Evolutionary conservation across 2,888 invertebrate species (phyloP), one percentile per base, ranked within the genome.

Genomic region (Agriopis aurantiaria): DNA sequence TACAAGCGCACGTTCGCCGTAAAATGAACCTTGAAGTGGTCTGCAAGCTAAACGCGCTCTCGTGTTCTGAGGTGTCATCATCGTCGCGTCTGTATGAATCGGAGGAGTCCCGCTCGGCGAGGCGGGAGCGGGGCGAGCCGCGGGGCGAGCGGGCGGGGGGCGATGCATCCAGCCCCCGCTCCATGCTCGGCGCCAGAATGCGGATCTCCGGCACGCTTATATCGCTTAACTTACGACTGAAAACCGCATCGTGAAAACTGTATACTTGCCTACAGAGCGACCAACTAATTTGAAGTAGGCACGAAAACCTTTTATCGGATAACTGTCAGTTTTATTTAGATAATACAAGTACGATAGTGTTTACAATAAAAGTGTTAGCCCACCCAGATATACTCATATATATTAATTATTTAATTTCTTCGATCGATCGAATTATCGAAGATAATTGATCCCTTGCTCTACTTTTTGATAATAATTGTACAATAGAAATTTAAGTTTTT

Each of bases 181-280:
- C 97, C 95, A 97, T 95, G 91, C 97, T 97, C 82, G 97, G 97
- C 88, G 97, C 97, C 95, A 97, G 95, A 85, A 97, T 96, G 86
- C 97, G 96, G 87, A 97, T 97, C 95, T 97, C 97, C 78, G 97
- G 97, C 80, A 97, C 96, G 92, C 96, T 95, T 95, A 96, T 95
- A 89, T 96, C 95, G 95, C 96, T 96, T 95, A 95, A 95, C 94
- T 96, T 96, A 94, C 95, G 96, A 95, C 96, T 96, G 94, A 82
- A 89, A 89, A 91, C 78, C 69, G 88, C 81, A 85, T 80, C 81
- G 77, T 65, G 46, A 58, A 11, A 8, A 33, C 56, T 65, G 46
- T 60, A 57, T 33, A 33, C 33, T 33, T 33, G 33, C 33, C 33
- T 51, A 23, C 23, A 17, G 10, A 14, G 14, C 40, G 1, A 56